Evolutionary conservation across 2,888 invertebrate species (phyloP).

Genomic region (Adineta ricciae): DNA sequence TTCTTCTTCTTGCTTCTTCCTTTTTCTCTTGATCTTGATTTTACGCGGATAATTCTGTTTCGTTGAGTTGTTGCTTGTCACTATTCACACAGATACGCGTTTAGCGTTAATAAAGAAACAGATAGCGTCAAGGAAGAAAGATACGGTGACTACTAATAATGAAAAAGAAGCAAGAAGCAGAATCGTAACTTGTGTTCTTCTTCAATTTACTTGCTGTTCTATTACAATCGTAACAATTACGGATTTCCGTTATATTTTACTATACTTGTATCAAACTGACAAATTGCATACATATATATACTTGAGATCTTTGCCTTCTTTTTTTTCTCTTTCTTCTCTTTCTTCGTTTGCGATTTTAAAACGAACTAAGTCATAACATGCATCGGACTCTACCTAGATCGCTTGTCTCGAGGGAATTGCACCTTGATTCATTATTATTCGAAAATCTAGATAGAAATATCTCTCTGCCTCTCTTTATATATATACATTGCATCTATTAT

Average conservation of each 20-base stretch:
- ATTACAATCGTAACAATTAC: background rate
- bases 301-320: background rate
- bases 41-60: background rate
- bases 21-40: background rate
- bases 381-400: background rate
- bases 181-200: background rate
- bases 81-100: background rate
- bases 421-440: background rate
- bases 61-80: background rate
- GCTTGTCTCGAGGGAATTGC: background rate
- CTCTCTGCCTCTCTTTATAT: no score
- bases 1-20: background rate
- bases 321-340: background rate
- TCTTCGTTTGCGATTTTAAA: background rate
- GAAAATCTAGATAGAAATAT: no score
- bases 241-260: background rate
- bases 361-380: background rate
- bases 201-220: background rate
- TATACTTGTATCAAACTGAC: background rate
- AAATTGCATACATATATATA: background rate
- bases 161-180: background rate
- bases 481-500: no score
- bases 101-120: background rate
- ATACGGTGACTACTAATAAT: background rate
- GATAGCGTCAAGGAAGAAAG: background rate